These are phyloP conservation scores for Dascillus cervinus DNA, from an alignment of 2,888 invertebrate species.

Conservation along the genomic window DNA sequence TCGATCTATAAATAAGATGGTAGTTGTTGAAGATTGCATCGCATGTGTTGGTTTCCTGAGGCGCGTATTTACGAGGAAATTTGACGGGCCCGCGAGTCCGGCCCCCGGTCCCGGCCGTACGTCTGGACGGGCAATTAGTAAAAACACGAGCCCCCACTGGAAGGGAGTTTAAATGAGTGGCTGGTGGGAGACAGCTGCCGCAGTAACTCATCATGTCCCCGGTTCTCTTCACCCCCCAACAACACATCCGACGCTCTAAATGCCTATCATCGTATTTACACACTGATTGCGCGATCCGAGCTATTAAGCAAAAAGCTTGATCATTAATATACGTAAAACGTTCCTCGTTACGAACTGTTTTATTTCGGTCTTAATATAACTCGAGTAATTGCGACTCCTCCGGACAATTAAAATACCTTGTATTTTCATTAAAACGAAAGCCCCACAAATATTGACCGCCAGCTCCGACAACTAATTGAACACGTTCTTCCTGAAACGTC, in stretches of 20 bases:
- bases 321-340: conserved; percentile 21
- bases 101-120: conserved; percentile 5
- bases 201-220: conserved; percentile 29
- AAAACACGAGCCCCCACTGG: conserved; percentile 27
- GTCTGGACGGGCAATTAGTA: conserved; percentile 32
- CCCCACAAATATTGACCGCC: too few species aligned
- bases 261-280: conserved; percentile 30
- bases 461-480: too few species aligned
- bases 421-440: conserved; percentile 8
- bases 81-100: too few species aligned
- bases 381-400: conserved; percentile 25
- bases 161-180: conserved; percentile 27
- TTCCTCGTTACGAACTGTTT: conserved; percentile 23
- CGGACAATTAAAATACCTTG: conserved; percentile 10
- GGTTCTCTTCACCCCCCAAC: conserved; percentile 11
- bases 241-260: conserved; percentile 26
- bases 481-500: too few species aligned
- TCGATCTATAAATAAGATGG: conserved; percentile 33
- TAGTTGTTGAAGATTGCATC: conserved; percentile 20
- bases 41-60: conserved; percentile 33
- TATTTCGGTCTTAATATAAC: conserved; percentile 24
- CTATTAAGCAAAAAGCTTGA: conserved; percentile 31
- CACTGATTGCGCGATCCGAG: conserved; percentile 32
- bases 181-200: conserved; percentile 31
- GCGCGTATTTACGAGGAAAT: too few species aligned